These are phyloP conservation scores for Apodemia duryi DNA, from an alignment of 2,888 invertebrate species.

Conservation along the genomic window DNA sequence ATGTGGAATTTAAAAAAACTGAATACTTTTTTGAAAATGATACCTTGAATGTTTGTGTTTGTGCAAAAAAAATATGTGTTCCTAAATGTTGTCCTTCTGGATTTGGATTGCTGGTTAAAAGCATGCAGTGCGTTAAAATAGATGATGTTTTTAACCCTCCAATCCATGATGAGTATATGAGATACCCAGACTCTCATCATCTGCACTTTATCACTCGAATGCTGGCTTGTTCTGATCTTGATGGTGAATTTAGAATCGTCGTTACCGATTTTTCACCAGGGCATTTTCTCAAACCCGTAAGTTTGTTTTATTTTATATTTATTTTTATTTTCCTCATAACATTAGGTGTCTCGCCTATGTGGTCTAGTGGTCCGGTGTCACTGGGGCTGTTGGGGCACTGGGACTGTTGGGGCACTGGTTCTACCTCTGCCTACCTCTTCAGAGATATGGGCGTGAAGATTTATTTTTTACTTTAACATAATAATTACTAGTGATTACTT, in stretches of 20 bases:
- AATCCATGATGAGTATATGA: not conserved
- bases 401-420: too few relatives aligned
- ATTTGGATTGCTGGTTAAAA: not conserved
- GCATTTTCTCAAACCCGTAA: not conserved
- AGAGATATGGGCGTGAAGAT: too few relatives aligned
- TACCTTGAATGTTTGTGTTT: constrained; percentile 1
- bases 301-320: not conserved
- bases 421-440: too few relatives aligned
- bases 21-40: constrained; percentile 8
- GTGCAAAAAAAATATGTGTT: not conserved
- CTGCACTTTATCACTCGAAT: not conserved
- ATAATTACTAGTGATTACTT: too few relatives aligned
- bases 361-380: too few relatives aligned
- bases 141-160: not conserved
- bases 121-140: not conserved
- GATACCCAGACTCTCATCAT: not conserved
- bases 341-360: too few relatives aligned
- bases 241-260: not conserved
- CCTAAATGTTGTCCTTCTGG: not conserved
- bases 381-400: too few relatives aligned
- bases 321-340: not conserved
- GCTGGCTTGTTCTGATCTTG: not conserved
- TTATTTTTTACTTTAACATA: too few relatives aligned
- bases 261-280: not conserved
- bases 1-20: not conserved